Percentiles rank a stretch among this genome's conserved stretches.
These are phyloP conservation scores for Tricholaema leucomelas DNA, from an alignment of 2,113 vertebrate genomes.

Conservation along the genomic window DNA sequence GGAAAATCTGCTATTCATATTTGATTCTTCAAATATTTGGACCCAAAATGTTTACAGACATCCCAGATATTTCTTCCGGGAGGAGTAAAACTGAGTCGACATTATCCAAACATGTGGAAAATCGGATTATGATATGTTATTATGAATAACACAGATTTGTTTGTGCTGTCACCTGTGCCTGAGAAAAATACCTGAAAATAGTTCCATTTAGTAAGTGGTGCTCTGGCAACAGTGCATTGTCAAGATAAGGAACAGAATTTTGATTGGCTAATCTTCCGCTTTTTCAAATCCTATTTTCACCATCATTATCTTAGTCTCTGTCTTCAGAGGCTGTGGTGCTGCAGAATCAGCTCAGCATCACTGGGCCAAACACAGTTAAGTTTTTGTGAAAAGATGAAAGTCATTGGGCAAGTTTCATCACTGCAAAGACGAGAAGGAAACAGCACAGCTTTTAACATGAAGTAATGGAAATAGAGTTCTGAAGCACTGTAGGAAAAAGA, in stretches of 20 bases:
- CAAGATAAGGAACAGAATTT: neutral
- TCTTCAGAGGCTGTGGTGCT: rapidly evolving
- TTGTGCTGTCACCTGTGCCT: neutral
- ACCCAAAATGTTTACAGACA: neutral
- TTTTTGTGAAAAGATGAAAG: neutral
- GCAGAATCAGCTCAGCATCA: neutral
- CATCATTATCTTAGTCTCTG: neutral
- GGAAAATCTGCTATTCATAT: neutral
- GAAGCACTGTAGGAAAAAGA: too few species aligned
- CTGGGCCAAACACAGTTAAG: neutral
- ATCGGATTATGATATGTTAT: too few species aligned
- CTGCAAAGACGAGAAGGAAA: neutral
- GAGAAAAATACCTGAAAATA: neutral
- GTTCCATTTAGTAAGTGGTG: neutral
- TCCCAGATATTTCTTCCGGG: neutral
- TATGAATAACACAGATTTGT: neutral
- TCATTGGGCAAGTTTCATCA: neutral
- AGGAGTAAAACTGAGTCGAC: neutral
- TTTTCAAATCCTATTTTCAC: neutral
- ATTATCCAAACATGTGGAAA: neutral
- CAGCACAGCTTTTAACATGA: too few species aligned
- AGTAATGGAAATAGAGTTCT: too few species aligned
- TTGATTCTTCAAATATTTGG: neutral
- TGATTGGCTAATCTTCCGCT: neutral
- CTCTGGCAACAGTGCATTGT: neutral